These are phyloP conservation scores for Acanthococcus lagerstroemiae DNA, from an alignment of 2,888 invertebrate species.

Conservation along the genomic window DNA sequence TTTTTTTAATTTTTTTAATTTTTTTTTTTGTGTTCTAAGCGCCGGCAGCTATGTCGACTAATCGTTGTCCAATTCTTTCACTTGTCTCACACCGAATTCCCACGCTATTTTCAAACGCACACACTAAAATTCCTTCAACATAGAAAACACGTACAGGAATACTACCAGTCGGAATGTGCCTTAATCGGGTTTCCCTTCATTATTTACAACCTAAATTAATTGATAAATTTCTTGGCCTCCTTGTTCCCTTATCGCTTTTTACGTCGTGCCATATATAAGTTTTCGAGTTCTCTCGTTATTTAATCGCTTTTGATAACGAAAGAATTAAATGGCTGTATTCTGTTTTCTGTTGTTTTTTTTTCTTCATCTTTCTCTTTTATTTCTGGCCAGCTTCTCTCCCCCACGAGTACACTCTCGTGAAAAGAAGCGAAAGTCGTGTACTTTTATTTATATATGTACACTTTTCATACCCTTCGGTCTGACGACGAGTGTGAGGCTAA, in stretches of 20 bases:
- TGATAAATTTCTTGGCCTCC: conserved; percentile 27
- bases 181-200: conserved; percentile 29
- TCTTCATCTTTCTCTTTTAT: background rate
- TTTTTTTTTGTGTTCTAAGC: conserved; percentile 16
- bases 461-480: too few relatives aligned
- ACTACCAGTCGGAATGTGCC: conserved; percentile 28
- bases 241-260: conserved; percentile 26
- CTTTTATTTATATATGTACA: background rate
- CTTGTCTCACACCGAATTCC: conserved; percentile 29
- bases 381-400: background rate
- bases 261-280: conserved; percentile 6
- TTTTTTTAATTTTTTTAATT: background rate
- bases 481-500: too few relatives aligned
- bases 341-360: background rate
- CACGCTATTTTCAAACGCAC: conserved; percentile 30
- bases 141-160: conserved; percentile 30
- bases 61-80: conserved; percentile 29
- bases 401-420: background rate
- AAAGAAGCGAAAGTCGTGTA: background rate
- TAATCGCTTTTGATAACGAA: conserved; percentile 21
- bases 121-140: conserved; percentile 29
- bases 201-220: conserved; percentile 30
- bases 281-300: conserved; percentile 13
- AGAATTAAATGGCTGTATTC: conserved; percentile 21
- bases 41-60: conserved; percentile 28